Conservation (phyloP, 2,797 vertebrate genomes). For the Sebastes reedi region DNA sequence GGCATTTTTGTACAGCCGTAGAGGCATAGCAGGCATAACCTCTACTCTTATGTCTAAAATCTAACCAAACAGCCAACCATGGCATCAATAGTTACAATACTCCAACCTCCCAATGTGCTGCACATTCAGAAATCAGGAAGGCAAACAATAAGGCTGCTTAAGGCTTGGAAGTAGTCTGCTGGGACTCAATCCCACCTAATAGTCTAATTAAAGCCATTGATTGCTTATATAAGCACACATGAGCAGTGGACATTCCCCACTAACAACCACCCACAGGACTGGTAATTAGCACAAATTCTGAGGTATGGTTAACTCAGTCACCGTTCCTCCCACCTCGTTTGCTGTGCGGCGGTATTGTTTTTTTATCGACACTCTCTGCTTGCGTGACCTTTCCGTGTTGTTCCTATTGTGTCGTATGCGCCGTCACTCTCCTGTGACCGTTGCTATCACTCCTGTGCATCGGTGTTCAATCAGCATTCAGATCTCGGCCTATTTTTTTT, state of each 20-base stretch:
- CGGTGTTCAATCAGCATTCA: slow-evolving; percentile 40
- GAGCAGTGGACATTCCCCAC: slow-evolving; percentile 59
- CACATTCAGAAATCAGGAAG: slow-evolving; percentile 49
- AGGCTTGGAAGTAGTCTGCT: slow-evolving; percentile 41
- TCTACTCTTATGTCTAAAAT: neutral
- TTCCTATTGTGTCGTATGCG: slow-evolving; percentile 1
- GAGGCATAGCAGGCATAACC: neutral
- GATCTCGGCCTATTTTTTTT: slow-evolving; percentile 19
- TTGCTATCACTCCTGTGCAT: slow-evolving; percentile 31
- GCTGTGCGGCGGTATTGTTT: neutral
- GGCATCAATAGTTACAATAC: slow-evolving; percentile 22
- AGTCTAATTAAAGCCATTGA: slow-evolving; percentile 79
- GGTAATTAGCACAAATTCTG: slow-evolving; percentile 66
- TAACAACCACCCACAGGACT: slow-evolving; percentile 64
- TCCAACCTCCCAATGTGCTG: slow-evolving; percentile 30
- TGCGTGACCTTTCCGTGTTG: slow-evolving; percentile 48
- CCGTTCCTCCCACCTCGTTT: slow-evolving; percentile 44
- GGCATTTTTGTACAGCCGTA: neutral
- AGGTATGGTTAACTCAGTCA: slow-evolving; percentile 37
- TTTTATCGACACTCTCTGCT: neutral
- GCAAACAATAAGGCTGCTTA: slow-evolving; percentile 60
- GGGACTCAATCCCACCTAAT: slow-evolving; percentile 68
- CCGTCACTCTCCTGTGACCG: slow-evolving; percentile 7
- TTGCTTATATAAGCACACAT: slow-evolving; percentile 72
- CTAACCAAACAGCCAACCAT: neutral